phyloP scores from a whole-genome alignment of 2,113 vertebrate species.

The Pterocles burchelli region DNA sequence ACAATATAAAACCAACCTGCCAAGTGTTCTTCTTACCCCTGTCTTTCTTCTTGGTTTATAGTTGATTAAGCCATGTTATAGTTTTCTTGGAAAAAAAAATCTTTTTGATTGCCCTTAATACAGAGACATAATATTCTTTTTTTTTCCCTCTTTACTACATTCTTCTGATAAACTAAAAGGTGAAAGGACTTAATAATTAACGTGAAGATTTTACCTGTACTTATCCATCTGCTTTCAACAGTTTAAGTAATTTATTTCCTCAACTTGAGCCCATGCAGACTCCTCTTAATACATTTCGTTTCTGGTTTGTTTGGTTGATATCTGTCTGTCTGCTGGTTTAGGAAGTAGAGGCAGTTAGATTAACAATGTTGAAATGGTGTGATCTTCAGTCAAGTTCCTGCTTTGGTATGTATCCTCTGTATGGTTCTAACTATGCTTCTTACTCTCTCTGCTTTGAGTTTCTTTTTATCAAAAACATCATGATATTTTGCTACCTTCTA shows the following conservation, averaged over 20 bases:
- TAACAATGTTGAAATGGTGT: not conserved
- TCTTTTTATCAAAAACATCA: not conserved
- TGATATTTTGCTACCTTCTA: not conserved
- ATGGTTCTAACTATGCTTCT: not conserved
- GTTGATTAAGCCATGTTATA: not conserved
- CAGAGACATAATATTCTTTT: not conserved
- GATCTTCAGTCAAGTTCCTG: not conserved
- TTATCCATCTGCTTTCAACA: not conserved
- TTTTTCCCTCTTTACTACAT: not conserved
- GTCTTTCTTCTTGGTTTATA: not conserved
- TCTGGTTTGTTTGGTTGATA: not conserved
- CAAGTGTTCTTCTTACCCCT: not conserved
- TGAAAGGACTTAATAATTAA: slow-evolving; percentile 15
- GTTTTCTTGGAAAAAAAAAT: not conserved
- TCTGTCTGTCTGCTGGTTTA: not conserved
- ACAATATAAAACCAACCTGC: not conserved
- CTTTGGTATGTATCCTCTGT: not conserved
- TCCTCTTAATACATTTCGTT: not conserved
- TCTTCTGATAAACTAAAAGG: slow-evolving; percentile 13
- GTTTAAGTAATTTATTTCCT: slow-evolving; percentile 21
- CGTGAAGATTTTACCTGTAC: not conserved
- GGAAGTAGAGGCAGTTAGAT: not conserved
- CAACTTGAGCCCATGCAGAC: not conserved
- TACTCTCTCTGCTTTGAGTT: not conserved
- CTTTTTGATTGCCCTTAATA: not conserved